Percentiles rank a stretch among this genome's conserved stretches.
phyloP scores from a whole-genome alignment of 1,140 invertebrate species.

The Proales similis region DNA sequence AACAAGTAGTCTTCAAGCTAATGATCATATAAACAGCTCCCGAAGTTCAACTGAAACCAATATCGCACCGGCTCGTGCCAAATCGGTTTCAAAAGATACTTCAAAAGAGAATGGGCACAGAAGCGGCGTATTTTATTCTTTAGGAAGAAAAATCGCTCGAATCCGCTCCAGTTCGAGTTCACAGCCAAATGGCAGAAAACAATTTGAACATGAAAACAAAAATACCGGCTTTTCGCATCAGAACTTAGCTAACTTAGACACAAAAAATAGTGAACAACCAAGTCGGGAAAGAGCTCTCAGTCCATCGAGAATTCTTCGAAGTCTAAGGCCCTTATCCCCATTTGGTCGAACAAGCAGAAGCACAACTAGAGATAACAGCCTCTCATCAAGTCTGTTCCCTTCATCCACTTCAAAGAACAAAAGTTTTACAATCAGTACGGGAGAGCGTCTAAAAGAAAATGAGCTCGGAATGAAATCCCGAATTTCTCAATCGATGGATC shows the following conservation, averaged over 20 bases:
- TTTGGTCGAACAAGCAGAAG: slow-evolving; percentile 19
- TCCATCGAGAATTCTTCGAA: slow-evolving; percentile 30
- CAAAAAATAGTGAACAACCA: slow-evolving; percentile 21
- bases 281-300: slow-evolving; percentile 28
- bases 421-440: slow-evolving; percentile 19
- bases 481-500: no score
- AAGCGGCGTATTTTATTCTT: slow-evolving; percentile 29
- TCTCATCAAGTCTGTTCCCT: slow-evolving; percentile 6
- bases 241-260: slow-evolving; percentile 1
- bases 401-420: slow-evolving; percentile 30
- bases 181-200: slow-evolving; percentile 28
- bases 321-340: slow-evolving; percentile 26
- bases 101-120: no score
- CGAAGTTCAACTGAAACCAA: slow-evolving; percentile 3
- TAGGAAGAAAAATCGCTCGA: slow-evolving; percentile 27
- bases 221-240: not conserved
- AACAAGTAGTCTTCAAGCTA: slow-evolving; percentile 1
- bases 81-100: slow-evolving; percentile 33
- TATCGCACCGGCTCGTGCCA: not conserved
- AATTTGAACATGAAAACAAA: not conserved
- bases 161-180: slow-evolving; percentile 29
- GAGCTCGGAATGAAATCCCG: no score
- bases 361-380: not conserved
- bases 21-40: not conserved
- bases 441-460: no score